Evolutionary conservation across 2,888 invertebrate genomes (phyloP).

Genomic region (Griposia aprilina): DNA sequence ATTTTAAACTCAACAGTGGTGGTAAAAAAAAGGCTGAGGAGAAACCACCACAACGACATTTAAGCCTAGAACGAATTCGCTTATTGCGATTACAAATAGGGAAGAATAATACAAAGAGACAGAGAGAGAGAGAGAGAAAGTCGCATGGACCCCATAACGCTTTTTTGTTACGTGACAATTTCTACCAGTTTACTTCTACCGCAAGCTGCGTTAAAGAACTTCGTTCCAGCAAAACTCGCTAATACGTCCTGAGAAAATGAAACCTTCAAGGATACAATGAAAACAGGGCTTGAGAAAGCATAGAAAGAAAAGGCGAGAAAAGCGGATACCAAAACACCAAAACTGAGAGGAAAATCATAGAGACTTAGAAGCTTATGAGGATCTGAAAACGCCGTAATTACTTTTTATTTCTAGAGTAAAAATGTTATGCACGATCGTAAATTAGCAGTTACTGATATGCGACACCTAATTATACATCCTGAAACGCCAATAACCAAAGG

Average conservation of each 20-base stretch:
- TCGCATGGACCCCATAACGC: background rate
- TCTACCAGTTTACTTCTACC: too few species aligned
- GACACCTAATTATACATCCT: background rate
- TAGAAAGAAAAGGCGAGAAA: background rate
- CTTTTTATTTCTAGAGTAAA: background rate
- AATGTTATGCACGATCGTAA: background rate
- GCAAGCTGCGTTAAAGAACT: too few species aligned
- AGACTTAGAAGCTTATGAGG: too few species aligned
- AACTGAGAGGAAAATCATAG: background rate
- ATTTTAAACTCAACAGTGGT: background rate
- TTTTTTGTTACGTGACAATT: too few species aligned
- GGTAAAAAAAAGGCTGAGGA: background rate
- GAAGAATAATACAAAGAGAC: too few species aligned
- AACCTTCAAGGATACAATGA: background rate
- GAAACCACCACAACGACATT: background rate
- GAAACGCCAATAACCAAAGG: slow-evolving; percentile 15
- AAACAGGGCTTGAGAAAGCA: background rate
- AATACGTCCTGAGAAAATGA: background rate
- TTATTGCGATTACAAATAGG: too few species aligned
- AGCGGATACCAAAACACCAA: background rate
- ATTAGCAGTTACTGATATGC: background rate
- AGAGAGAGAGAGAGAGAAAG: too few species aligned
- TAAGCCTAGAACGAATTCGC: too few species aligned
- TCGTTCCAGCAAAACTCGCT: background rate
- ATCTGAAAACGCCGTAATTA: background rate